Evolutionary conservation across 2,113 vertebrate genomes (phyloP).

Genomic region (Hemibates koningsi): DNA sequence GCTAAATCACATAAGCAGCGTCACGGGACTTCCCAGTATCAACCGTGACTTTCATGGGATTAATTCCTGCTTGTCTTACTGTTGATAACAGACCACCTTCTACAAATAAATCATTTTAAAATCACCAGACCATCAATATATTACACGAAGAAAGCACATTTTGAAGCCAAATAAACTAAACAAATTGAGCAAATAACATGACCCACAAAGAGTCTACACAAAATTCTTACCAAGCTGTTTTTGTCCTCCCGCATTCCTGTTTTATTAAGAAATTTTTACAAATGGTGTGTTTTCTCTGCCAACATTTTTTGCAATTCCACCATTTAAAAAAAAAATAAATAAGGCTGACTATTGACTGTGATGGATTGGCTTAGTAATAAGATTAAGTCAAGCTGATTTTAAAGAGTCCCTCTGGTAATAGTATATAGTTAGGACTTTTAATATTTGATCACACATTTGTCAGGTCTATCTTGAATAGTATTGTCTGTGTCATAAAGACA

Average conservation of each 20-base stretch:
- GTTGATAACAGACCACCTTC: slow-evolving; percentile 13
- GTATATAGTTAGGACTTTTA: neutral
- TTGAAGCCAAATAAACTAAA: neutral
- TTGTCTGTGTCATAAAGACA: neutral
- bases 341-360: neutral
- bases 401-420: neutral
- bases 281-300: neutral
- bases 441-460: neutral
- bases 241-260: neutral
- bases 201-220: neutral
- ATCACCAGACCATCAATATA: neutral
- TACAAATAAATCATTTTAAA: slow-evolving; percentile 21
- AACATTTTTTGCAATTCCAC: neutral
- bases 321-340: neutral
- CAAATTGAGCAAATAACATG: neutral
- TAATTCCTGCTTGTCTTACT: slow-evolving; percentile 2
- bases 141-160: neutral
- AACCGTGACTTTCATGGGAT: slow-evolving; percentile 22
- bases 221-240: neutral
- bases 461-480: neutral
- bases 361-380: neutral
- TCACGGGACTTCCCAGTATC: slow-evolving; percentile 46
- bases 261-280: neutral
- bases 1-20: slow-evolving; percentile 21
- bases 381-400: neutral